Evolutionary conservation across 2,888 invertebrate genomes (phyloP).

Genomic region (Eulithis testata): DNA sequence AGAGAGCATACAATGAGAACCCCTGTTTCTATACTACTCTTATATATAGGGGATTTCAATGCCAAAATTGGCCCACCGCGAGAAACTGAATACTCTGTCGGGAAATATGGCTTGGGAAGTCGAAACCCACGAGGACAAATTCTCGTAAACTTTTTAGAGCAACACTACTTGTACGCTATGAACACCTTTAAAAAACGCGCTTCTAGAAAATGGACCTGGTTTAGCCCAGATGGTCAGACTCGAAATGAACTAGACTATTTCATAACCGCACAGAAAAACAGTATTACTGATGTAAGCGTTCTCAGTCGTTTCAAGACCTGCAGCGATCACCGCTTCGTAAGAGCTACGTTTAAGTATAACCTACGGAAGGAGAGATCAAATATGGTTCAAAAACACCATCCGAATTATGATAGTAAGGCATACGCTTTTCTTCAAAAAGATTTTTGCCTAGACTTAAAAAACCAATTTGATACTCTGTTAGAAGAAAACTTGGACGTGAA

Average conservation of each 20-base stretch:
- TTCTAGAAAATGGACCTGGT: conserved; percentile 13
- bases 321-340: conserved; percentile 8
- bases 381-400: conserved; percentile 7
- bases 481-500: too few species aligned
- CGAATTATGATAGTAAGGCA: conserved; percentile 5
- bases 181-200: conserved; percentile 11
- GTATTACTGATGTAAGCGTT: conserved; percentile 6
- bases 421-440: background rate
- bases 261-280: background rate
- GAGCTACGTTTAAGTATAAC: conserved; percentile 9
- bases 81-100: background rate
- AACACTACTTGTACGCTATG: conserved; percentile 3
- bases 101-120: conserved; percentile 1
- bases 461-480: background rate
- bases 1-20: conserved; percentile 2
- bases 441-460: background rate
- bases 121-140: conserved; percentile 6
- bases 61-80: background rate
- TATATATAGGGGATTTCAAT: too few species aligned
- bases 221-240: conserved; percentile 4
- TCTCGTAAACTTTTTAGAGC: conserved; percentile 7
- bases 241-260: conserved; percentile 12
- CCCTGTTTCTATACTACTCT: conserved; percentile 2
- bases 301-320: conserved; percentile 5
- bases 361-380: conserved; percentile 8